Percentiles rank a stretch among this genome's conserved stretches.
Conservation (phyloP, 2,797 vertebrate species). For the Champsocephalus esox region DNA sequence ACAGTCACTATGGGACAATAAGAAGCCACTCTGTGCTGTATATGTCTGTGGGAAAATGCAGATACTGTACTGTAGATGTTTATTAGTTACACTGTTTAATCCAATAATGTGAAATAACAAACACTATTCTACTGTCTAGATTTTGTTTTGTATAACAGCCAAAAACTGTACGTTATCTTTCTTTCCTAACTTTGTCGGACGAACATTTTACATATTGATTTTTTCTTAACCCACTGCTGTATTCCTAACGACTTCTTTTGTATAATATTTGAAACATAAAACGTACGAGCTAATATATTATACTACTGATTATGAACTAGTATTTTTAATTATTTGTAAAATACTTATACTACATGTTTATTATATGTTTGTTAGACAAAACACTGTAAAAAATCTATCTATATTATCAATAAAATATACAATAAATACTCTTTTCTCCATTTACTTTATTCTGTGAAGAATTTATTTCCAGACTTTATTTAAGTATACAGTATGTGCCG, state of each 20-base stretch:
- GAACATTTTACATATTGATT: conserved; percentile 40
- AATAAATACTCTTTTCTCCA: conserved; percentile 55
- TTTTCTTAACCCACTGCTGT: conserved; percentile 41
- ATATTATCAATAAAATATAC: conserved; percentile 38
- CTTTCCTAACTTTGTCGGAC: conserved; percentile 16
- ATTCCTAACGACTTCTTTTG: conserved; percentile 50
- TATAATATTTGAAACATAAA: conserved; percentile 39
- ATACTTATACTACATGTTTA: conserved; percentile 31
- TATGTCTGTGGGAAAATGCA: neutral
- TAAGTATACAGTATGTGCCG: neutral
- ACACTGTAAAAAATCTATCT: conserved; percentile 33
- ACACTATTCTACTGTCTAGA: neutral
- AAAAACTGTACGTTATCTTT: conserved; percentile 25
- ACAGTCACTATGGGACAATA: conserved; percentile 6
- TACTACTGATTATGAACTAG: conserved; percentile 35
- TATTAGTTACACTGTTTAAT: conserved; percentile 6
- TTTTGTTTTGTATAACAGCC: conserved; percentile 18
- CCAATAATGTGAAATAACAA: conserved; percentile 50
- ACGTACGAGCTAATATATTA: conserved; percentile 32
- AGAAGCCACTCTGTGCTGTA: conserved; percentile 14
- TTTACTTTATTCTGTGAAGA: neutral
- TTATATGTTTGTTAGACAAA: conserved; percentile 60
- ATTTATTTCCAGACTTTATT: conserved; percentile 15
- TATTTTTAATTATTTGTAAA: conserved; percentile 56
- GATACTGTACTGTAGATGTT: conserved; percentile 39